Evolutionary conservation across 2,888 invertebrate genomes (phyloP), one percentile per base, ranked within the genome.

Genomic region (Mesorhabditis belari): DNA sequence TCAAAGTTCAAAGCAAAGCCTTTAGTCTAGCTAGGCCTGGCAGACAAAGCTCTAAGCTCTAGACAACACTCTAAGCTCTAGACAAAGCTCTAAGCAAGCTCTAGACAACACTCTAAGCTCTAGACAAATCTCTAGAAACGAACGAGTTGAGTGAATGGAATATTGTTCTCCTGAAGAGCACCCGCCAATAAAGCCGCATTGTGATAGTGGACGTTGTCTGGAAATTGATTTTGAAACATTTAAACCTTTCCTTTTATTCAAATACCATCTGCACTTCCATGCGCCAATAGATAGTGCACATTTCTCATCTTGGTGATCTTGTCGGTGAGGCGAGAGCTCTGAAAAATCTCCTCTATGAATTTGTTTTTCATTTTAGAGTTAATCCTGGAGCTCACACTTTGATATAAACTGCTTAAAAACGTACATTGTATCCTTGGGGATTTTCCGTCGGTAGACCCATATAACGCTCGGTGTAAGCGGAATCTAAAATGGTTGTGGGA

Each of bases 391-490:
- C n/a, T n/a, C n/a, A n/a, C n/a, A n/a, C n/a, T n/a, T n/a, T n/a
- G n/a, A n/a, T n/a, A n/a, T n/a, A n/a, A n/a, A n/a, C n/a, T n/a
- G n/a, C n/a, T n/a, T n/a, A 54, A 19, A n/a, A 26, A 60, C 66
- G 60, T 17, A 65, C 66, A 56, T 67, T 62, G 58, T 77, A 77
- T 90, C 93, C 74, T 17, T 23, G 21, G 4, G 84, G 84, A 83
- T 91, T 91, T 70, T 87, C 86, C 60, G 87, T 86, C 0, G 91
- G 91, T 65, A 89, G 83, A 81, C 89, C 90, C 92, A 98, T 92
- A 84, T 96, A 98, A 49, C 96, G 87, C 84, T 98, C 98, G 58
- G 94, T 95, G 85, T 98, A 98, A 12, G 94, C 96, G 0, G 95
- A 94, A 83, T 98, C 96, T 76, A 57, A 56, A 73, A 55, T 44